Base-by-base conservation (phyloP, 2,888 invertebrate genomes). In the Callyntrura sp. region DNA sequence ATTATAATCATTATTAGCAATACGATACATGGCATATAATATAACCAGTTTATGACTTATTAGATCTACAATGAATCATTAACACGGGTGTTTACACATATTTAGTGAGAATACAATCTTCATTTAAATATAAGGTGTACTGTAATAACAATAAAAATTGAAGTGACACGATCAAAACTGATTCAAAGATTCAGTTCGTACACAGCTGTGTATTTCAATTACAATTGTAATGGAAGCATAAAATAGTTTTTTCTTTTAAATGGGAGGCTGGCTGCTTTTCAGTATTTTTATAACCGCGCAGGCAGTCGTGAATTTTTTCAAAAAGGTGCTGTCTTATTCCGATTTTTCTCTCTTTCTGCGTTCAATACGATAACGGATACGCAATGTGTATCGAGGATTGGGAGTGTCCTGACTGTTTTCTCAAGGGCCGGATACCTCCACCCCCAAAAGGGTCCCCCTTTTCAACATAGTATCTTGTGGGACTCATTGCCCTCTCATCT, bases 401-500 rank as follows among this genome's bases (percentile, higher is more conserved):
- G 48, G 88, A 88, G 35, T 60, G 88, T 17, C 62, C 65, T 0
- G 62, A 60, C 8, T 65, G 76, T 57, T 88, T 88, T n/a, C 88
- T 8, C 11, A 76, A 8, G 1, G 88, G 82, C 55, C 76, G 23
- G n/a, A 83, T 51, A 17, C 83, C 76, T 5, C 81, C 88, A 23
- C 51, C 55, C 11, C 83, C 88, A 23, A 65, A 76, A 0, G 5
- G 62, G 14, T 82, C 86, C 6, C 48, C 82, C 28, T 81, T 57
- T 12, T 78, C 88, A 45, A 68, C 12, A 23, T 43, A 89, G 45
- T 89, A 89, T 48, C 78, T 65, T 12, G 84, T 78, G 0, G 89
- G 89, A 65, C 89, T 88, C n/a, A 51, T 23, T 11, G 78, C 35
- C 28, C 81, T 88, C 12, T 87, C 88, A n/a, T 91, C 91, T 65